phyloP scores from a whole-genome alignment of 2,113 vertebrate genomes.

The Oceanites oceanicus region DNA sequence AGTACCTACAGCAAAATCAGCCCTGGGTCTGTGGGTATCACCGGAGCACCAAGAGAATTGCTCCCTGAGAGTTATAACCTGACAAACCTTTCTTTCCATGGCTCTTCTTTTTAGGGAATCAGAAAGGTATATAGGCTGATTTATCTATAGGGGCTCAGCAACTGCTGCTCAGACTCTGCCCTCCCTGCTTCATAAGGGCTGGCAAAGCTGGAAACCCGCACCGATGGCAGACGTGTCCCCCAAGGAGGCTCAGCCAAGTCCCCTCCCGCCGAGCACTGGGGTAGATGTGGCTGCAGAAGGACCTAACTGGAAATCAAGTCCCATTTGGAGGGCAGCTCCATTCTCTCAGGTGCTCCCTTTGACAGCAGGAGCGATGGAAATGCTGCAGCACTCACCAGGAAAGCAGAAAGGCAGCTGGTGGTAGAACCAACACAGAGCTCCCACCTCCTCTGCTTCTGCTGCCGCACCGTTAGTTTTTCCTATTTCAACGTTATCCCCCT shows the following conservation, averaged over 20 bases:
- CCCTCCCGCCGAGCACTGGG: background rate
- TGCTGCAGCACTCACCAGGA: background rate
- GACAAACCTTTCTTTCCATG: background rate
- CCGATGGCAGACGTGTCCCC: background rate
- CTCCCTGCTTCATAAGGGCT: background rate
- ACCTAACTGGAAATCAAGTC: background rate
- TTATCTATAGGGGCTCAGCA: background rate
- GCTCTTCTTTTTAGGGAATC: background rate
- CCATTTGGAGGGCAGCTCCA: background rate
- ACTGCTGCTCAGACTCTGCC: background rate
- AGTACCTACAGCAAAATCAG: background rate
- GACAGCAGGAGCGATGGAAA: background rate
- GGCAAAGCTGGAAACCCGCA: background rate
- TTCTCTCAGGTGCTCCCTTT: background rate
- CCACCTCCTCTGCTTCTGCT: background rate
- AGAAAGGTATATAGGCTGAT: background rate
- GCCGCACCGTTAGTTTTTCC: background rate
- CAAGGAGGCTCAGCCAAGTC: background rate
- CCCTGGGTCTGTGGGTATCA: background rate
- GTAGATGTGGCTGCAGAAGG: background rate
- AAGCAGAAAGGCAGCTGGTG: background rate
- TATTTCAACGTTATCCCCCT: fast-evolving
- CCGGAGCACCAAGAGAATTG: fast-evolving
- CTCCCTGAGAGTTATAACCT: background rate
- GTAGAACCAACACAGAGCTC: background rate